phyloP scores from a whole-genome alignment of 92 coral and sea anemone genomes.

The Anthopleura xanthogrammica region DNA sequence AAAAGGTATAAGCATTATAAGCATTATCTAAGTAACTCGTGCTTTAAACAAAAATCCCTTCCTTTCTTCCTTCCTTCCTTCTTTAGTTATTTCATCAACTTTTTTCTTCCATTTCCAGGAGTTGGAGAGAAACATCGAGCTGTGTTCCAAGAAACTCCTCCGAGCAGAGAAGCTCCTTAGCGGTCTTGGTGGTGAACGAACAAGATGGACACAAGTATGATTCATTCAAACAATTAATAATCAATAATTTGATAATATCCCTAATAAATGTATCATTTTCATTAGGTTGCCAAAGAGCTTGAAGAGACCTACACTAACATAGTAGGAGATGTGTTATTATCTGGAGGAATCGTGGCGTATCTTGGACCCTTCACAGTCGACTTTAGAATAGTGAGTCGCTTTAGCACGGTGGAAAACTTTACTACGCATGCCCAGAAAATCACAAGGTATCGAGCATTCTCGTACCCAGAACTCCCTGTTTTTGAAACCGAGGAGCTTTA shows the following conservation, averaged over 20 bases:
- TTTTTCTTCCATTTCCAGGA: slow-evolving; percentile 36
- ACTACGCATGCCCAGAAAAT: not conserved
- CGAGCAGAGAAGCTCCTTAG: slow-evolving; percentile 94
- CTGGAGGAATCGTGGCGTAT: slow-evolving; percentile 92
- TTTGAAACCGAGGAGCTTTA: too few species aligned
- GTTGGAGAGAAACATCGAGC: slow-evolving; percentile 78
- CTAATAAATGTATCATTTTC: not conserved
- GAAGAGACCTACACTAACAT: slow-evolving; percentile 92
- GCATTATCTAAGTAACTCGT: not conserved
- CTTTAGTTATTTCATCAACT: too few species aligned
- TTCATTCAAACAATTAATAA: not conserved
- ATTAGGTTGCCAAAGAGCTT: slow-evolving; percentile 88
- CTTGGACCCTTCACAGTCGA: slow-evolving; percentile 95
- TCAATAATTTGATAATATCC: not conserved
- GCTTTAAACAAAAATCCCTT: too few species aligned
- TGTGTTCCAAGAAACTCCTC: slow-evolving; percentile 93
- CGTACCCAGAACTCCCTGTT: too few species aligned
- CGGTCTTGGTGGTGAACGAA: slow-evolving; percentile 95
- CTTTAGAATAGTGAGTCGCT: slow-evolving; percentile 79
- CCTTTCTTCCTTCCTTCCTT: too few species aligned
- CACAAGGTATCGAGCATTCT: too few species aligned
- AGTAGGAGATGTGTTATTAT: slow-evolving; percentile 90
- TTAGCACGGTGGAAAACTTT: not conserved
- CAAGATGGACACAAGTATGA: slow-evolving; percentile 91
- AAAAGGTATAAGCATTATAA: slow-evolving; percentile 40